Evolutionary conservation across 2,797 vertebrate genomes (phyloP), one percentile per base, ranked within the genome.

Genomic region (Bradypodion ventrale): DNA sequence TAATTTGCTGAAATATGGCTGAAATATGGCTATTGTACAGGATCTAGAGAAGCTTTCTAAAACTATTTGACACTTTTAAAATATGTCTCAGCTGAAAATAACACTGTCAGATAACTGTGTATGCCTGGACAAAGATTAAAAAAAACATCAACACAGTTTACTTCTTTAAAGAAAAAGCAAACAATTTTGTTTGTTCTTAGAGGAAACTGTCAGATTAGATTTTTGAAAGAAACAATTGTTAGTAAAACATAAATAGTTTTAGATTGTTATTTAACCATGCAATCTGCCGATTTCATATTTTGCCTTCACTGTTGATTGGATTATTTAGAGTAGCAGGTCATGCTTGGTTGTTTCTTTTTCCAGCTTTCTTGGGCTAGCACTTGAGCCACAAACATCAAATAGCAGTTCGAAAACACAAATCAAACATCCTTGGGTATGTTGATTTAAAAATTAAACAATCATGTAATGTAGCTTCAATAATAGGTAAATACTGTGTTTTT

Each of bases 241-340:
- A 81, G 52, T n/a, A 76, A 77, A 82, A 29, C 46, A 87, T 87
- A 70, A 16, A 73, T 82, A 83, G 83, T 87, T 87, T 59, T 9
- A 77, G 80, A 87, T 78, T 83, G 72, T 52, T 82, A 83, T 87
- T 89, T 89, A 66, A 78, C 85, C 89, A 89, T 88, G 82, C 87
- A 88, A 77, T 88, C 84, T 9, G 65, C 88, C 91, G 91, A 87
- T 92, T 92, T 90, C 86, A 93, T 90, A 88, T 87, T 92, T 81
- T 91, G 88, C 88, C 86, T 77, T 90, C 87, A 86, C 87, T 93
- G 92, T 62, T 78, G 74, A 0, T 90, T 82, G 62, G 89, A 91
- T 87, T 89, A 94, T 90, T 87, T 91, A 89, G 91, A 93, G 91
- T 80, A 93, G n/a, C 83, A 79, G 90, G 90, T 87, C 89, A 91